Evolutionary conservation across 2,113 vertebrate species (phyloP).

Genomic region (Cinclus mexicanus): DNA sequence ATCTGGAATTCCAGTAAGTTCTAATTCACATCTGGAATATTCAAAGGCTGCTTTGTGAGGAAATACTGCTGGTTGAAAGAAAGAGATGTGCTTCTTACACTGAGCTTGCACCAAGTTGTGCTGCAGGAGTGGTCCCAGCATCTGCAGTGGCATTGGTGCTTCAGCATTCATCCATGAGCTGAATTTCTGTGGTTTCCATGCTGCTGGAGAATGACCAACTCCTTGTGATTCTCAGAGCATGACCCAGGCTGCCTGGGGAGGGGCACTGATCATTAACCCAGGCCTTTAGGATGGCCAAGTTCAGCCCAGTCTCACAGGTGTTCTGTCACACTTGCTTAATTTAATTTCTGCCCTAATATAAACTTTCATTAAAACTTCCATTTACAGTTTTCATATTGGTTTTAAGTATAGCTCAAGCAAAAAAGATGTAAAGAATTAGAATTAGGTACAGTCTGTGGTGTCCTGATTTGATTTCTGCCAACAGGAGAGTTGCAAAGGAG

Average conservation of each 20-base stretch:
- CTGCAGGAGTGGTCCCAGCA: not conserved
- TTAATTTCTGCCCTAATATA: slow-evolving; percentile 8
- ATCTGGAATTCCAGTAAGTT: not conserved
- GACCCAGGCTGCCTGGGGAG: not conserved
- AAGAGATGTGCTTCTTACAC: not conserved
- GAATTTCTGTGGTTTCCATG: not conserved
- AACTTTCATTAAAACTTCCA: slow-evolving; percentile 1
- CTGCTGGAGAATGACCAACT: not conserved
- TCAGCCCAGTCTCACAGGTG: not conserved
- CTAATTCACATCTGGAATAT: not conserved
- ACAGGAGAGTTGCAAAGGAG: not conserved
- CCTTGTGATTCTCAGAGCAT: not conserved
- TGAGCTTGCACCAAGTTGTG: not conserved
- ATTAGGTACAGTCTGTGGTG: not conserved
- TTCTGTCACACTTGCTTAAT: not conserved
- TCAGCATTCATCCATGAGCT: not conserved
- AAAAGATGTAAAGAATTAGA: slow-evolving; percentile 12
- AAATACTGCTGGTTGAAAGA: not conserved
- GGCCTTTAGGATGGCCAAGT: not conserved
- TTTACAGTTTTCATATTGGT: not conserved
- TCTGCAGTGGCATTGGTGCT: accelerated
- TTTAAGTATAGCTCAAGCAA: not conserved
- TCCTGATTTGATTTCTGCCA: not conserved
- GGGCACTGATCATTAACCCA: not conserved
- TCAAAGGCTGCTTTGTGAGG: not conserved